phyloP scores from a whole-genome alignment of 2,888 invertebrate genomes.

The Pecten maximus region DNA sequence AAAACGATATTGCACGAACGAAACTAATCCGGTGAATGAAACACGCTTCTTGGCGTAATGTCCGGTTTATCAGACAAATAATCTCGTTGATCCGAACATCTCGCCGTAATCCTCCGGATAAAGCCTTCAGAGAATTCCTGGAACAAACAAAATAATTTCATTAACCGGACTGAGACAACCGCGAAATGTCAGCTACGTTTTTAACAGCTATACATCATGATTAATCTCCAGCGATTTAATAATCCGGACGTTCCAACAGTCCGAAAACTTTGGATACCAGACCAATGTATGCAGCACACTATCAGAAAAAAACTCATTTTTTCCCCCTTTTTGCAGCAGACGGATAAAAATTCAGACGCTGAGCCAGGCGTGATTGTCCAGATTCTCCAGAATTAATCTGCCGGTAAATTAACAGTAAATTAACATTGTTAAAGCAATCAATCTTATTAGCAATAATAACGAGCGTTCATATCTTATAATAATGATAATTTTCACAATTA shows the following conservation, averaged over 20 bases:
- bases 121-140: too few species aligned
- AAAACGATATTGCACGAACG: too few species aligned
- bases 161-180: too few species aligned
- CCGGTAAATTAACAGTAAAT: not conserved
- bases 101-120: not conserved
- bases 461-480: slow-evolving; percentile 25
- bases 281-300: too few species aligned
- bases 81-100: not conserved
- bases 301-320: not conserved
- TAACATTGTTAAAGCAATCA: slow-evolving; percentile 1
- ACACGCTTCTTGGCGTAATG: too few species aligned
- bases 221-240: too few species aligned
- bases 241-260: too few species aligned
- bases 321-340: not conserved
- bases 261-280: not conserved
- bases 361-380: not conserved
- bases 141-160: too few species aligned
- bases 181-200: too few species aligned
- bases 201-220: too few species aligned
- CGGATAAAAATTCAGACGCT: not conserved
- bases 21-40: too few species aligned
- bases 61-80: too few species aligned
- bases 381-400: not conserved
- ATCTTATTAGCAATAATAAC: slow-evolving; percentile 7
- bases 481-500: slow-evolving; percentile 33